Evolutionary conservation across 2,888 invertebrate genomes (phyloP).

Genomic region (Platycheirus rosarum): DNA sequence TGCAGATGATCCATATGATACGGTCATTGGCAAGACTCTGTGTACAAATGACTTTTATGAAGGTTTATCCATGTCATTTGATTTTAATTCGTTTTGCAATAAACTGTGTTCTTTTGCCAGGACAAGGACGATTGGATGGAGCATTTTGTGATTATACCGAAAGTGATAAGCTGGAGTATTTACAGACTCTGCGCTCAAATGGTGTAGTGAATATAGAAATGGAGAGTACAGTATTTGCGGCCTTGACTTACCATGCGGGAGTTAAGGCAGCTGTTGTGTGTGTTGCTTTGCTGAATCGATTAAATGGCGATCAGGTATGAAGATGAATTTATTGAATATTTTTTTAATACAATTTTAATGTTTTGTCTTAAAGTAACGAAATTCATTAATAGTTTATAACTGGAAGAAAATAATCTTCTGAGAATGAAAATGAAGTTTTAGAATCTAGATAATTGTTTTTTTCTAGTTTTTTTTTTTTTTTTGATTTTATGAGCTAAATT

Average conservation of each 20-base stretch:
- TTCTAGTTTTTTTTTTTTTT: too few relatives aligned
- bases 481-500: too few relatives aligned
- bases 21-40: slow-evolving; percentile 95
- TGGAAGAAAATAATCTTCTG: too few relatives aligned
- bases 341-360: too few relatives aligned
- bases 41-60: slow-evolving; percentile 99
- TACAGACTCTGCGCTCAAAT: slow-evolving; percentile 88
- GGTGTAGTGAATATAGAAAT: slow-evolving; percentile 98
- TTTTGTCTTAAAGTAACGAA: too few relatives aligned
- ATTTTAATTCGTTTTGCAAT: neutral
- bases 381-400: too few relatives aligned
- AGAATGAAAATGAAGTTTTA: too few relatives aligned
- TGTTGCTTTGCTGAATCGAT: slow-evolving; percentile 94
- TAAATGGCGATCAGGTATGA: slow-evolving; percentile 96
- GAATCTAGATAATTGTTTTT: too few relatives aligned
- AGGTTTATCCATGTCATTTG: slow-evolving; percentile 85
- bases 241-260: slow-evolving; percentile 95
- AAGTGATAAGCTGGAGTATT: slow-evolving; percentile 94
- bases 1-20: slow-evolving; percentile 91
- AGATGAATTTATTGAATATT: too few relatives aligned
- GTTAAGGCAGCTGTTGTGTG: slow-evolving; percentile 97
- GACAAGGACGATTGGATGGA: slow-evolving; percentile 97
- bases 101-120: slow-evolving; percentile 81
- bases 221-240: slow-evolving; percentile 97
- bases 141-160: slow-evolving; percentile 97